phyloP scores from a whole-genome alignment of 1,140 invertebrate species.

The Drosophila teissieri region DNA sequence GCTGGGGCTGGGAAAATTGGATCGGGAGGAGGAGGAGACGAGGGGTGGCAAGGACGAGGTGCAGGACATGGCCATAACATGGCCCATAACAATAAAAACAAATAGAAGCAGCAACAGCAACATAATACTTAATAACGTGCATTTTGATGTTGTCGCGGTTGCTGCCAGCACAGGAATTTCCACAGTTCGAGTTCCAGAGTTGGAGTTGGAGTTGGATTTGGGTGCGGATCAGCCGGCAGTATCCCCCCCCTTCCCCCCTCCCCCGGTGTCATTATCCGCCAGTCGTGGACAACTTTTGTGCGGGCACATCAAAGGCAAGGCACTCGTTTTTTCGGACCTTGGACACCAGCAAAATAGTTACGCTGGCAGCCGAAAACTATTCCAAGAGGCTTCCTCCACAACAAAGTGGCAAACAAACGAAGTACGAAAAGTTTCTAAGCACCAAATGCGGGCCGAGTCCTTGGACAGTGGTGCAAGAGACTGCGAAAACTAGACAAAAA shows the following conservation, averaged over 20 bases:
- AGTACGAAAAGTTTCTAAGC: conserved; percentile 19
- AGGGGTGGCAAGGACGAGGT: conserved; percentile 14
- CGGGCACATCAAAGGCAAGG: conserved; percentile 27
- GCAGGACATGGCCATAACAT: conserved; percentile 72
- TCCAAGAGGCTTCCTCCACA: conserved; percentile 23
- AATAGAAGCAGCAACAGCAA: conserved; percentile 61
- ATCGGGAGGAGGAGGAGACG: conserved; percentile 34
- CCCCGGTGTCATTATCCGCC: conserved; percentile 7
- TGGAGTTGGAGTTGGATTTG: conserved; percentile 5
- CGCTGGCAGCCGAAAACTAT: conserved; percentile 36
- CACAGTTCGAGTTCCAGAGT: background rate
- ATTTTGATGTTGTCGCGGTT: conserved; percentile 71
- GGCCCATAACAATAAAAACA: conserved; percentile 76
- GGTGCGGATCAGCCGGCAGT: too few species aligned
- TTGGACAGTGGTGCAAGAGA: conserved; percentile 5
- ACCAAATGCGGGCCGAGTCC: conserved; percentile 12
- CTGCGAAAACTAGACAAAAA: background rate
- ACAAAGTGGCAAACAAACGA: conserved; percentile 41
- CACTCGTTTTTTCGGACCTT: conserved; percentile 22
- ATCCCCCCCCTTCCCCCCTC: too few species aligned
- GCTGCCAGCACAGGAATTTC: conserved; percentile 11
- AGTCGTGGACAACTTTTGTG: conserved; percentile 20
- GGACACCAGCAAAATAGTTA: conserved; percentile 58
- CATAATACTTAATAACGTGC: conserved; percentile 77
- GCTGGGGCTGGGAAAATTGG: conserved; percentile 37